phyloP scores from a whole-genome alignment of 2,797 vertebrate genomes.

The Coluber constrictor region DNA sequence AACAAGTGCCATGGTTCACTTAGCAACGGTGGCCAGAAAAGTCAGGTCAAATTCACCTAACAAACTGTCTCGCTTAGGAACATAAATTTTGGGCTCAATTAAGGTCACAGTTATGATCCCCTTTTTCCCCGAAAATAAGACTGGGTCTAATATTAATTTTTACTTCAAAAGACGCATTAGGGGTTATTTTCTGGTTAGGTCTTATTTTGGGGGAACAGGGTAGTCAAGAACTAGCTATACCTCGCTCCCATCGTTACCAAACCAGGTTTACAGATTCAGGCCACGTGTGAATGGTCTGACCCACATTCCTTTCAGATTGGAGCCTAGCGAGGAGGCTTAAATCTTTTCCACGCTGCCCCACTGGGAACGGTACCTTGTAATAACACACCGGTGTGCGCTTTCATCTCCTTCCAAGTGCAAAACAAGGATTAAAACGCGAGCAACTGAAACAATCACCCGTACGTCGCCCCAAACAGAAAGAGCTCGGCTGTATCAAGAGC shows the following conservation, averaged over 20 bases:
- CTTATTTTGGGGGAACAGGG: too few relatives aligned
- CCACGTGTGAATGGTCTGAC: not conserved
- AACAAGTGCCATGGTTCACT: too few relatives aligned
- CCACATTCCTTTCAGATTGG: slow-evolving; percentile 30
- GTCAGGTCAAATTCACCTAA: too few relatives aligned
- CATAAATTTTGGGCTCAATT: too few relatives aligned
- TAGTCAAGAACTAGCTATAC: not conserved
- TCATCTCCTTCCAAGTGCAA: slow-evolving; percentile 16
- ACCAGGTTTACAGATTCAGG: slow-evolving; percentile 26
- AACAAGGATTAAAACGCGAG: not conserved
- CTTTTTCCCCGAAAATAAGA: too few relatives aligned
- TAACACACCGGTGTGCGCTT: slow-evolving; percentile 10
- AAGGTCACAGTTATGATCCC: too few relatives aligned
- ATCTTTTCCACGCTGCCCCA: slow-evolving; percentile 4
- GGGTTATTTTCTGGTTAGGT: too few relatives aligned
- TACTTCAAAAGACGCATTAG: too few relatives aligned
- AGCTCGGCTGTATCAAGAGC: not conserved
- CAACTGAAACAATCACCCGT: not conserved
- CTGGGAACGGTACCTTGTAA: not conserved
- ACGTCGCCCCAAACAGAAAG: not conserved
- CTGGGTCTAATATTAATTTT: too few relatives aligned
- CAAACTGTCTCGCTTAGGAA: too few relatives aligned
- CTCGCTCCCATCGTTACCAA: not conserved
- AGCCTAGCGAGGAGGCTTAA: not conserved
- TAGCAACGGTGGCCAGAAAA: too few relatives aligned